Base-by-base conservation (phyloP, 2,797 vertebrate species). In the Scyliorhinus canicula region DNA sequence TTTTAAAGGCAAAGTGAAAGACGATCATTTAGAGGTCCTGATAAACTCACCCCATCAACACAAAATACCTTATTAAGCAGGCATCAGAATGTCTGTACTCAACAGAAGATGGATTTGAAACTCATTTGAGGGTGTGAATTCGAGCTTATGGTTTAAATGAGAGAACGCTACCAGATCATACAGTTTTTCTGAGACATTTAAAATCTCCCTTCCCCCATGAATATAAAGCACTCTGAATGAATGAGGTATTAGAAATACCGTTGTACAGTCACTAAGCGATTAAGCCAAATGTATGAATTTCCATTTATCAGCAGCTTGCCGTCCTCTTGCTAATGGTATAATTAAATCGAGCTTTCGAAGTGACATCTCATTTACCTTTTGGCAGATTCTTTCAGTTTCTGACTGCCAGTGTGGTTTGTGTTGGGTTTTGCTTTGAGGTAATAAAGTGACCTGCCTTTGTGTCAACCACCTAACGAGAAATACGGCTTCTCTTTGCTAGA, bases 301-400 rank as follows among this genome's bases (percentile, higher is more conserved):
- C 65, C 67, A 94, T 71, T 71, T 74, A 94, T 94, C 93, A 71
- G 26, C 67, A 94, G 65, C 67, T 93, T 74, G 44, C 63, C 52
- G 93, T 71, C 47, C 31, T 52, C 71, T 93, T 35, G 67, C 69
- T 94, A 94, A 94, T 71, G 40, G 50, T 94, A 94, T 52, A 69
- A 50, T 94, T 71, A 71, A 74, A 94, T 50, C 35, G 67, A 94
- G 65, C 67, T 71, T 71, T 71, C 69, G 52, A 55, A 21, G 31
- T 94, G 65, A 69, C 93, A 94, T 94, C 47, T 50, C 93, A 94
- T 94, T 94, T 74, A n/a, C 67, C 93, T 94, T 94, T 74, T 31
- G 55, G 71, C 65, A 71, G 47, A 28, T 55, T 74, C 52, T 94
- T 74, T 93, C 67, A 50, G 31, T 94, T 74, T n/a, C 52, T 74